Base-by-base conservation (phyloP, 1,140 invertebrate genomes). In the Maniola jurtina region DNA sequence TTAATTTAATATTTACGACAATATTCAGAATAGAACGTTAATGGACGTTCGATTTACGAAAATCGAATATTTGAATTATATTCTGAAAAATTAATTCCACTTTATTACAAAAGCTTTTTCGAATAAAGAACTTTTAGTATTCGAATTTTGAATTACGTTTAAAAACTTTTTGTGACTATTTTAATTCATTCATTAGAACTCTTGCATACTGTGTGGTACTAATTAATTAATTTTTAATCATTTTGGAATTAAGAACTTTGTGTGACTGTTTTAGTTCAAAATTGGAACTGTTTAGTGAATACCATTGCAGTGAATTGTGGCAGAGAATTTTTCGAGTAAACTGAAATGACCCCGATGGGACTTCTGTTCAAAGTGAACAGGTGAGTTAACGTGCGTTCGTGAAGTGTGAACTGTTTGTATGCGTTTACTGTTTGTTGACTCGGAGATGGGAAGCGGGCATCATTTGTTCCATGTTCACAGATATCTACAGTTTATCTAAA, bases 331-430 rank as follows among this genome's bases (percentile, higher is more conserved):
- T 76, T 69, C 59, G 58, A 67, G 55, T 61, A 74, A 77, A 69
- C 71, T 75, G 80, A 74, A 58, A 91, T 91, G 86, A 90, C 88
- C 79, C 90, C 90, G 10, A 88, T 91, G 54, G 89, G 90, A 81
- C 84, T 91, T 69, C 76, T 91, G 76, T 91, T 91, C 66, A 91
- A 91, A 90, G 89, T 91, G 77, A 91, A 88, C 80, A 90, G 88
- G 86, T 89, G 79, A 81, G 86, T 79, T 64, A 73, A 64, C 62
- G 45, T 59, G 54, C 56, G 38, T 63, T 36, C 70, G 62, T 71
- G 16, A 50, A n/a, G n/a, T 34, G 33, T 52, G 16, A 16, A 50
- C 25, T 55, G 52, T 52, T 71, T 72, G 70, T 73, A 68, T 74
- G 70, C 65, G 62, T 62, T 63, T 69, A 48, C 56, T 36, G 61